Evolutionary conservation across 1,140 invertebrate species (phyloP).

Genomic region (Aplysia californica): DNA sequence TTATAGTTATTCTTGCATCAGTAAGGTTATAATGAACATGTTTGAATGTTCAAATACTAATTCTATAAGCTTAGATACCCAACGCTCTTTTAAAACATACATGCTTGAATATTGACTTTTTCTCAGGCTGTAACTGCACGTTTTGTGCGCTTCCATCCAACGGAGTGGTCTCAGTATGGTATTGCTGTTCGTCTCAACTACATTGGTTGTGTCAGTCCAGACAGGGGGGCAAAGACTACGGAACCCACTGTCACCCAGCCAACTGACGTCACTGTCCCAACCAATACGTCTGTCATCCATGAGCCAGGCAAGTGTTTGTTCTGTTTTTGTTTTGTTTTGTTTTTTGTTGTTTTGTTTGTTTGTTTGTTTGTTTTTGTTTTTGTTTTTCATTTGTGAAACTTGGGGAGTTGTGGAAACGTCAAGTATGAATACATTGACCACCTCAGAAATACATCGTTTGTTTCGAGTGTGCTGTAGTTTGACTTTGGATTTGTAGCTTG

Average conservation of each 20-base stretch:
- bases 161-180: slow-evolving; percentile 28
- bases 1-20: too few species aligned
- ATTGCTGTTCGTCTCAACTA: slow-evolving; percentile 43
- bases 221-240: not conserved
- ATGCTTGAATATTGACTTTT: not conserved
- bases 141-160: slow-evolving; percentile 36
- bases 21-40: too few species aligned
- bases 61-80: not conserved
- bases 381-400: too few species aligned
- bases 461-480: not conserved
- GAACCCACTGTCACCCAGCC: not conserved
- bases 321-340: too few species aligned
- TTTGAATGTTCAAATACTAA: not conserved
- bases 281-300: not conserved
- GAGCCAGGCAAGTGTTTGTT: too few species aligned
- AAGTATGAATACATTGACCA: too few species aligned
- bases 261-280: not conserved
- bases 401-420: too few species aligned
- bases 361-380: too few species aligned
- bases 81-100: not conserved
- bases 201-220: slow-evolving; percentile 29
- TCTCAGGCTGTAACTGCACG: slow-evolving; percentile 25
- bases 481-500: slow-evolving; percentile 21
- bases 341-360: too few species aligned
- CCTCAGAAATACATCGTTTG: not conserved